phyloP scores from a whole-genome alignment of 2,797 vertebrate species.

The Vireo griseus region DNA sequence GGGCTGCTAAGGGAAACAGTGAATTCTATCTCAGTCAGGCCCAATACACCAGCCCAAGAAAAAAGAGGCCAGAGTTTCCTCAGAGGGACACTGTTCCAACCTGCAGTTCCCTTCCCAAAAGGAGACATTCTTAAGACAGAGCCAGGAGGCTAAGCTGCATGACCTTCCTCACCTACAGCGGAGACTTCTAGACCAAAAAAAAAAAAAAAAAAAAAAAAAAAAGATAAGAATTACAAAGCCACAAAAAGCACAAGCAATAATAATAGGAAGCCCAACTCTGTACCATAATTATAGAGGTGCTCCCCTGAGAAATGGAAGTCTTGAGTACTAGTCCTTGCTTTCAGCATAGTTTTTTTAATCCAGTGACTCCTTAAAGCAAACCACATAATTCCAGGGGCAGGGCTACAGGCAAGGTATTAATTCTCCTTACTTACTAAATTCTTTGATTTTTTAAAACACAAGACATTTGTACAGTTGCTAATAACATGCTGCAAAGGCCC shows the following conservation, averaged over 20 bases:
- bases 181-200: neutral
- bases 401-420: neutral
- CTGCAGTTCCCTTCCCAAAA: neutral
- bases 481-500: neutral
- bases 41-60: neutral
- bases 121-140: neutral
- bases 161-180: neutral
- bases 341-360: neutral
- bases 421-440: neutral
- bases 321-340: neutral
- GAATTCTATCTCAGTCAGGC: neutral
- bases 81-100: neutral
- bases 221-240: neutral
- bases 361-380: neutral
- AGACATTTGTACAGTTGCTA: neutral
- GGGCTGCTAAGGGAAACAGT: neutral
- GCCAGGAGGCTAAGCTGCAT: neutral
- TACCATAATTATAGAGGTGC: neutral
- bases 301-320: neutral
- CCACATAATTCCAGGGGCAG: neutral
- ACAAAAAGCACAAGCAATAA: neutral
- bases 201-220: neutral
- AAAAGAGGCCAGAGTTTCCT: neutral
- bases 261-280: neutral
- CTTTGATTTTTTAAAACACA: conserved; percentile 30